phyloP scores from a whole-genome alignment of 2,113 vertebrate species.

The Anarrhichthys ocellatus region DNA sequence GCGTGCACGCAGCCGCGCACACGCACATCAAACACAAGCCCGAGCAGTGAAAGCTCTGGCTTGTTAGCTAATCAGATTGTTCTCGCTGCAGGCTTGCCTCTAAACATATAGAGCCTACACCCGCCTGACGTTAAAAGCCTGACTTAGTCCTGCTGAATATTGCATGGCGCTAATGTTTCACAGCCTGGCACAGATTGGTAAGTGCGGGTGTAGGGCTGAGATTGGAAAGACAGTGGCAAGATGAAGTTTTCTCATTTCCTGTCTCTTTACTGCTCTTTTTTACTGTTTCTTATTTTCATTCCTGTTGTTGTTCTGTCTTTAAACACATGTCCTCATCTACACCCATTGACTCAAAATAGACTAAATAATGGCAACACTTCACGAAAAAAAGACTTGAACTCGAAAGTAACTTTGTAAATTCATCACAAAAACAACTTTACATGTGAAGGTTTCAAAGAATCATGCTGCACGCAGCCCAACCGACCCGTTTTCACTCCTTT shows the following conservation, averaged over 20 bases:
- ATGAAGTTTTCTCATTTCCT: not conserved
- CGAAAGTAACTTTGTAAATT: not conserved
- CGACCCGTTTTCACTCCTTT: not conserved
- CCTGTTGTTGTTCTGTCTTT: not conserved
- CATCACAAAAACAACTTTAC: not conserved
- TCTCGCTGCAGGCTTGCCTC: conserved; percentile 77
- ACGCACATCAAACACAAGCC: conserved; percentile 21
- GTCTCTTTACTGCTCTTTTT: not conserved
- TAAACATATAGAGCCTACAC: conserved; percentile 71
- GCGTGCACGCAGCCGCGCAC: conserved; percentile 3
- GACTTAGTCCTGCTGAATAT: conserved; percentile 84
- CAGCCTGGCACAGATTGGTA: conserved; percentile 76
- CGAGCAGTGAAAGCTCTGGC: conserved; percentile 54
- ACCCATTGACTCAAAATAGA: not conserved
- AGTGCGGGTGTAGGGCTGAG: conserved; percentile 18
- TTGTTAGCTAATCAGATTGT: conserved; percentile 72
- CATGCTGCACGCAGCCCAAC: not conserved
- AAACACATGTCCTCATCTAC: not conserved
- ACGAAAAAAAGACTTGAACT: not conserved
- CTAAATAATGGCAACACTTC: not conserved
- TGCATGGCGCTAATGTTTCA: conserved; percentile 79
- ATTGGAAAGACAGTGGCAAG: conserved; percentile 11
- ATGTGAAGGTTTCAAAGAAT: not conserved
- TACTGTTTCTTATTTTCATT: not conserved
- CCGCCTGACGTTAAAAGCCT: conserved; percentile 76